phyloP scores from a whole-genome alignment of 2,888 invertebrate genomes.

The Acanthosepion pharaonis region DNA sequence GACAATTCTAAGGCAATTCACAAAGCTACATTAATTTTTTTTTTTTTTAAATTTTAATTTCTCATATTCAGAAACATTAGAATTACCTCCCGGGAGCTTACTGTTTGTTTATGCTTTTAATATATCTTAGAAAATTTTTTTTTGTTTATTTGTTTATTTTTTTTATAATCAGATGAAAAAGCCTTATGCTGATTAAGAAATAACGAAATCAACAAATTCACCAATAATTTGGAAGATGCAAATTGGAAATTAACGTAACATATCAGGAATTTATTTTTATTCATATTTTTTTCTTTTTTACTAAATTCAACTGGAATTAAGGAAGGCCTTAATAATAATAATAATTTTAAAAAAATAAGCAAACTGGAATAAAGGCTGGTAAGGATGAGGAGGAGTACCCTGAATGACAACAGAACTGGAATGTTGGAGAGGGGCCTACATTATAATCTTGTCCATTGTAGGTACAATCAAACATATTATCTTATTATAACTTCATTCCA shows the following conservation, averaged over 20 bases:
- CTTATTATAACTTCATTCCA: background rate
- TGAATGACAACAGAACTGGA: slow-evolving; percentile 46
- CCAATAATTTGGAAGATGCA: background rate
- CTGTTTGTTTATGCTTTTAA: background rate
- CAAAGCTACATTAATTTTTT: background rate
- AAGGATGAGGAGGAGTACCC: slow-evolving; percentile 41
- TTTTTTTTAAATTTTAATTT: background rate
- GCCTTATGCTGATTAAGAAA: background rate
- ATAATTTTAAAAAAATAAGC: background rate
- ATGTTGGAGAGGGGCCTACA: slow-evolving; percentile 47
- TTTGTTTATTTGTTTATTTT: background rate
- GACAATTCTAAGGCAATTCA: background rate
- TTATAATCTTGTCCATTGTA: slow-evolving; percentile 38
- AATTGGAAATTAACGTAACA: background rate
- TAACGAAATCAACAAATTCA: background rate
- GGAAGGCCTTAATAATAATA: slow-evolving; percentile 37
- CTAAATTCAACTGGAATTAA: background rate
- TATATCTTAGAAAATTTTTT: background rate
- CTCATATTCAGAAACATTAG: background rate
- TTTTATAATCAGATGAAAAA: background rate
- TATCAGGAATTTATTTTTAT: background rate
- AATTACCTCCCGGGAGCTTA: background rate
- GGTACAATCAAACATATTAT: background rate
- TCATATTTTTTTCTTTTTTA: background rate
- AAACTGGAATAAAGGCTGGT: background rate